Evolutionary conservation across 30 jellyfish, hydroid and myxozoan genomes (phyloP).

Genomic region (Hydra vulgaris): DNA sequence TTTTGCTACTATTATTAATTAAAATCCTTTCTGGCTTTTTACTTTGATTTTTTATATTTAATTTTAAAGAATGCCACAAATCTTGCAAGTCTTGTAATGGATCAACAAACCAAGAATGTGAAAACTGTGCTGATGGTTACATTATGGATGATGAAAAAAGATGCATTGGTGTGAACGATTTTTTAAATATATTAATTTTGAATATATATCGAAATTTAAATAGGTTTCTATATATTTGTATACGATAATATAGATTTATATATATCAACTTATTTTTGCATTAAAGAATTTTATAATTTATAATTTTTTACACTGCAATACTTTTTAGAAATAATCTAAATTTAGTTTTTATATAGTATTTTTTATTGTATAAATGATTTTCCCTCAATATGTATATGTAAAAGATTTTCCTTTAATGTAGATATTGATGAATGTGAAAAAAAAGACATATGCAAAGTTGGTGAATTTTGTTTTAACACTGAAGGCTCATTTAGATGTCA

Average conservation of each 20-base stretch:
- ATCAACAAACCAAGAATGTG: slow-evolving; percentile 45
- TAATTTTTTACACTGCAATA: no score
- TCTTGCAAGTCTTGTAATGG: slow-evolving; percentile 78
- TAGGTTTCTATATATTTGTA: not conserved
- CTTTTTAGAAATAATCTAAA: no score
- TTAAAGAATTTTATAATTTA: not conserved
- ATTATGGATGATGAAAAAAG: slow-evolving; percentile 39
- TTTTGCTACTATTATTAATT: no score
- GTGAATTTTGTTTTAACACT: slow-evolving; percentile 56
- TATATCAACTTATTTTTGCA: not conserved
- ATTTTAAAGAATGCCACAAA: slow-evolving; percentile 55
- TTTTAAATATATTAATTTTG: not conserved
- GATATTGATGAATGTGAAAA: slow-evolving; percentile 70
- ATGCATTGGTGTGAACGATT: slow-evolving; percentile 43
- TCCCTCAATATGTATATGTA: no score
- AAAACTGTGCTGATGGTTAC: slow-evolving; percentile 65
- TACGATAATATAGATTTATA: no score
- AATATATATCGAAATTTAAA: no score
- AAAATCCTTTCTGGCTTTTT: no score
- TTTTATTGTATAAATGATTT: no score
- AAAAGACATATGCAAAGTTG: slow-evolving; percentile 39
- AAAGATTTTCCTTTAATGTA: no score
- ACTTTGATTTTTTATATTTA: no score
- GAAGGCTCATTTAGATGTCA: slow-evolving; percentile 67
- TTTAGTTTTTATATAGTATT: no score